Conservation (phyloP, 2,113 vertebrate species). For the Brevimyrus niger region DNA sequence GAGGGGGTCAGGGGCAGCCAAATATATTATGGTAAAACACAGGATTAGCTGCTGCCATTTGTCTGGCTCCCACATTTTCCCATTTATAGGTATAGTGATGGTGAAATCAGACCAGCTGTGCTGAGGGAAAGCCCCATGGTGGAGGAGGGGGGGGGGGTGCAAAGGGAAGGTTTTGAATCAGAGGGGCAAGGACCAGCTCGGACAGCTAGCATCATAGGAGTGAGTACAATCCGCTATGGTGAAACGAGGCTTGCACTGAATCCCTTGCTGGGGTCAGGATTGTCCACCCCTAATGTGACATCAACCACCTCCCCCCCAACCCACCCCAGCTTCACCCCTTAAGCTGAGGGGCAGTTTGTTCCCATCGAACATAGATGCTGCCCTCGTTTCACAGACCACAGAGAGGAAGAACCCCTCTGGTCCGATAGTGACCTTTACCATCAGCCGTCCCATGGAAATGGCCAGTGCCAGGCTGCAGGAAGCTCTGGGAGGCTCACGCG, state of each 20-base stretch:
- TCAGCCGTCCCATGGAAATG: neutral
- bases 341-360: slow-evolving; percentile 69
- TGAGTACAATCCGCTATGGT: slow-evolving; percentile 70
- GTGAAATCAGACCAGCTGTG: slow-evolving; percentile 43
- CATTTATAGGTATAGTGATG: slow-evolving; percentile 36
- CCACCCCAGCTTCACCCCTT: slow-evolving; percentile 29
- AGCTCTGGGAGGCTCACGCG: neutral
- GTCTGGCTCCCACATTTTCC: slow-evolving; percentile 13
- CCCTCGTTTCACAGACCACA: neutral
- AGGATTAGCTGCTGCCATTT: slow-evolving; percentile 11
- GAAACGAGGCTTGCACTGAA: slow-evolving; percentile 37
- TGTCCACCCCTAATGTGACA: slow-evolving; percentile 47
- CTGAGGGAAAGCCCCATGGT: slow-evolving; percentile 38
- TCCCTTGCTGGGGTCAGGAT: slow-evolving; percentile 50
- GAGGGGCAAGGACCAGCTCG: slow-evolving; percentile 55
- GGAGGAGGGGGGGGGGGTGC: slow-evolving; percentile 30
- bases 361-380: slow-evolving; percentile 54
- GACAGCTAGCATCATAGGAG: slow-evolving; percentile 65
- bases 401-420: neutral
- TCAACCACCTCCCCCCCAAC: neutral
- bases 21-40: slow-evolving; percentile 19
- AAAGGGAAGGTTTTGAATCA: slow-evolving; percentile 41
- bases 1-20: slow-evolving; percentile 12
- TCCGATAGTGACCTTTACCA: neutral
- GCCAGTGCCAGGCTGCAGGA: neutral